Conservation (phyloP, 2,113 vertebrate genomes). For the Centropristis striata region DNA sequence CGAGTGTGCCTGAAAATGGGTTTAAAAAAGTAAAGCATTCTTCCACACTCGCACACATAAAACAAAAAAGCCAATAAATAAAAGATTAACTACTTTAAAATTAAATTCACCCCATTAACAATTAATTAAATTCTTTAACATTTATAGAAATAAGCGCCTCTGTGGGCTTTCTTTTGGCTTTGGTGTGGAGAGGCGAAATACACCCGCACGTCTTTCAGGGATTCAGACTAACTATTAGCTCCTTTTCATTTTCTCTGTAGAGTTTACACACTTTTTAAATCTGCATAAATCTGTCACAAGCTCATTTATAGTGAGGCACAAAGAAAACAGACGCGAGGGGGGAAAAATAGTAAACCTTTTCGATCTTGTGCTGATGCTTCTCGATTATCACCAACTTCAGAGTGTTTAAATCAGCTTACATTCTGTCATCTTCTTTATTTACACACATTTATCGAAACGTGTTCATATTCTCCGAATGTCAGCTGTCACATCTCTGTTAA, state of each 20-base stretch:
- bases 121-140: not conserved
- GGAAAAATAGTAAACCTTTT: not conserved
- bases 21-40: not conserved
- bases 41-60: too few relatives aligned
- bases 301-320: not conserved
- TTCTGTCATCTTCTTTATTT: not conserved
- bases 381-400: not conserved
- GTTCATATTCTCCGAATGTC: slow-evolving; percentile 21
- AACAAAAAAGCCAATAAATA: not conserved
- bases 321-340: not conserved
- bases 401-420: slow-evolving; percentile 5
- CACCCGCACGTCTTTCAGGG: slow-evolving; percentile 28
- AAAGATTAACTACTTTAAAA: not conserved
- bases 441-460: not conserved
- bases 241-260: slow-evolving; percentile 1
- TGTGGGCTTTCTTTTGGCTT: slow-evolving; percentile 11
- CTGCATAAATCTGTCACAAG: not conserved
- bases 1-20: not conserved
- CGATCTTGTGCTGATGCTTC: not conserved
- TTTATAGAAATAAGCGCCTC: not conserved
- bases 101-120: not conserved
- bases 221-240: not conserved
- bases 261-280: slow-evolving; percentile 5
- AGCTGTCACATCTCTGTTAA: slow-evolving; percentile 39
- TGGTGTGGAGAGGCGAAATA: slow-evolving; percentile 11